Evolutionary conservation across 2,888 invertebrate species (phyloP).

Genomic region (Netelia fuscicornis): DNA sequence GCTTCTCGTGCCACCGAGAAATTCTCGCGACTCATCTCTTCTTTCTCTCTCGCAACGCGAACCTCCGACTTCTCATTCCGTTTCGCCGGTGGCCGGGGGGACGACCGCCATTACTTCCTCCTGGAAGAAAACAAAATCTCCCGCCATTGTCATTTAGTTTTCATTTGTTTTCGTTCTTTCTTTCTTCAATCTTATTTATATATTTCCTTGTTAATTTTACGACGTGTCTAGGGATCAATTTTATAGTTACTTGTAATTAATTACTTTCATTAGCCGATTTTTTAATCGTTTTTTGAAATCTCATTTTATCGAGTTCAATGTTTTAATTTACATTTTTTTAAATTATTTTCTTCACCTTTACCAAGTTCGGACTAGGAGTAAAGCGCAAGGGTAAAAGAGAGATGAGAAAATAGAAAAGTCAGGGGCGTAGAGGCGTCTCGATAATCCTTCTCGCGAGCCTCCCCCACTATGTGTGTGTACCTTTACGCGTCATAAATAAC

Average conservation of each 20-base stretch:
- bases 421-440: not conserved
- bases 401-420: not conserved
- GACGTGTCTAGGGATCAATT: not conserved
- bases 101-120: slow-evolving; percentile 20
- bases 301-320: not conserved
- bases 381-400: not conserved
- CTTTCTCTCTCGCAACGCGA: slow-evolving; percentile 3
- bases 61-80: slow-evolving; percentile 27
- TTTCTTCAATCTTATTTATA: not conserved
- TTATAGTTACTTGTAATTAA: not conserved
- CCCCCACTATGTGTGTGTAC: not conserved
- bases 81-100: not conserved
- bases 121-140: slow-evolving; percentile 21
- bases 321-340: not conserved
- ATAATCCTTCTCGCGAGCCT: not conserved
- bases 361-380: too few relatives aligned
- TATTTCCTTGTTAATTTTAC: too few relatives aligned
- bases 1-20: slow-evolving; percentile 46
- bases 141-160: not conserved
- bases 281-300: not conserved
- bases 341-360: not conserved
- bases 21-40: slow-evolving; percentile 25
- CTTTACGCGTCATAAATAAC: slow-evolving; percentile 26
- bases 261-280: not conserved
- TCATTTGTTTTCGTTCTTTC: not conserved